Base-by-base conservation (phyloP, 2,797 vertebrate genomes). In the Periparus ater region DNA sequence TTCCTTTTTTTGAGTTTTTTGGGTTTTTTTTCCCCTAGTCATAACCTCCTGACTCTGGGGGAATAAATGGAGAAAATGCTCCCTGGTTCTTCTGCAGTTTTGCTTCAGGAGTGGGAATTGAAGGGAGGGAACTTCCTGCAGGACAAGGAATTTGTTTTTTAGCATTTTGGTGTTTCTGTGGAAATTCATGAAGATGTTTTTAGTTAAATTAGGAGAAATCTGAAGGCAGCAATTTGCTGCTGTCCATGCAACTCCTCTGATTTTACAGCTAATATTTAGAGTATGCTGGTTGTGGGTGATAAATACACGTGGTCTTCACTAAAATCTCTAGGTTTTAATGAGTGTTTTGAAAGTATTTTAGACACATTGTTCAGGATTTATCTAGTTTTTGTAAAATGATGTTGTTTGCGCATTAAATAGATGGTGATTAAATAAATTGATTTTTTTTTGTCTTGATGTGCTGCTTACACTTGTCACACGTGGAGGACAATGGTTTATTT, bases 1-100 rank as follows among this genome's bases (percentile, higher is more conserved):
- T 4, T 1, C 5, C 9, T 17, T 30, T 47, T 1, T 9, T 30
- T 2, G 4, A 2, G 12, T 62, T 32, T 42, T 32, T 36, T 20
- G 6, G 14, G 6, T 10, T 15, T 42, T 42, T 17, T 17, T 40
- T 14, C 2, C 2, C 44, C 26, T 10, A 47, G 14, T 74, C 54
- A 42, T 72, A 85, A 72, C 72, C 79, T 47, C 32, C 72, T 36
- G 57, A 63, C 47, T 94, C 54, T 32, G 23, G 23, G 71, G 66
- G 63, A 68, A 70, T 18, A 89, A 65, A 76, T 1, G 25, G 65
- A 61, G 75, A 45, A 86, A 91, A 95, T 27, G 20, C 30, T 86
- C 66, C 61, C 8, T 36, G 11, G 14, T 10, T 51, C 36, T 75
- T 75, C 21, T 13, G 42, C 47, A 47, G 47, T 21, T 42, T 42